Conservation (phyloP, 2,888 invertebrate genomes). For the Margaritifera margaritifera region DNA sequence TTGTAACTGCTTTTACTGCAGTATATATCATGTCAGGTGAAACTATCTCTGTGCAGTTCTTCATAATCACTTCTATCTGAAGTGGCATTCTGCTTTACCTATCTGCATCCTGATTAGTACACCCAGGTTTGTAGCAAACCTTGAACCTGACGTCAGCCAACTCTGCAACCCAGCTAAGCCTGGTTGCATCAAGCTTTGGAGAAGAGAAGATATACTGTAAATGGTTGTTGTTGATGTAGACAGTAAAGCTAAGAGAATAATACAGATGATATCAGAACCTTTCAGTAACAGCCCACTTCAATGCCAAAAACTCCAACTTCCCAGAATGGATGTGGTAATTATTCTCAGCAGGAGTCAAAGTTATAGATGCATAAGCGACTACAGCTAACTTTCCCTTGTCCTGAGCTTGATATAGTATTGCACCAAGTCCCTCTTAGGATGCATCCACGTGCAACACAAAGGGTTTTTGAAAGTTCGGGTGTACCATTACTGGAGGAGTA, state of each 20-base stretch:
- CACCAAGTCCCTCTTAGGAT: no score
- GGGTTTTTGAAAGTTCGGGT: conserved; percentile 16
- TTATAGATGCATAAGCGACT: conserved; percentile 37
- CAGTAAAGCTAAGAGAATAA: conserved; percentile 18
- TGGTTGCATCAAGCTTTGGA: conserved; percentile 11
- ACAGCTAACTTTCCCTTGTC: conserved; percentile 19
- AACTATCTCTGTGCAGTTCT: conserved; percentile 5
- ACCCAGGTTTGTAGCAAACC: conserved; percentile 3
- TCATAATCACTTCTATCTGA: conserved; percentile 1
- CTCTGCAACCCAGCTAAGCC: conserved; percentile 10
- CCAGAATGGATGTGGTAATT: conserved; percentile 35
- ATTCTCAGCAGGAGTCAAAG: conserved; percentile 33
- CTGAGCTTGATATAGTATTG: conserved; percentile 19
- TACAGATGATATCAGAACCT: conserved; percentile 26
- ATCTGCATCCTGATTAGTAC: conserved; percentile 10
- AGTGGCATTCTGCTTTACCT: conserved; percentile 9
- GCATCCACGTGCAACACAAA: conserved; percentile 19
- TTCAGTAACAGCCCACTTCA: conserved; percentile 22
- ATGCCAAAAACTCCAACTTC: conserved; percentile 26
- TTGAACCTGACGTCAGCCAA: conserved; percentile 6
- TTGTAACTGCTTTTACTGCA: background rate
- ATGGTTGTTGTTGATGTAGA: conserved; percentile 19
- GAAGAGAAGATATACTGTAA: conserved; percentile 11
- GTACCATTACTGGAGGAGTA: conserved; percentile 12
- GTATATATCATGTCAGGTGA: background rate